Conservation (phyloP, 30 jellyfish, hydroid and myxozoan species). For the Calvadosia cruxmelitensis region DNA sequence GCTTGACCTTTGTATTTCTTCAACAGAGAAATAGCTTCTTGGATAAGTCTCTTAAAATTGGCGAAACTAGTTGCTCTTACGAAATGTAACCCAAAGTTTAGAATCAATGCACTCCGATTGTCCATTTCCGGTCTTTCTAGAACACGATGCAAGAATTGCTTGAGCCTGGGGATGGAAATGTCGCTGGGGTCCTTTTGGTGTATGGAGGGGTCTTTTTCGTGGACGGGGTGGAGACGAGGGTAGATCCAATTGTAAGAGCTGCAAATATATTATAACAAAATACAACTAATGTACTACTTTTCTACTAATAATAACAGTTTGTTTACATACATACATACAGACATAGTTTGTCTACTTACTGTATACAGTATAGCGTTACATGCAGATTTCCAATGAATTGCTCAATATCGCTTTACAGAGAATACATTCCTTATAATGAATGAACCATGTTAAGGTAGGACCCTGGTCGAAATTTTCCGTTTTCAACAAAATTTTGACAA, state of each 20-base stretch:
- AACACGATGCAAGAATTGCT: conserved; percentile 8
- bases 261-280: conserved; percentile 1
- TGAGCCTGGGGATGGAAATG: conserved; percentile 38
- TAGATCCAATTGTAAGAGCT: conserved; percentile 88
- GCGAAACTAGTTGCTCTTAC: conserved; percentile 74
- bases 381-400: too few relatives aligned
- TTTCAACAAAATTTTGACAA: too few relatives aligned
- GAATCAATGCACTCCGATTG: conserved; percentile 40
- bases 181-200: conserved; percentile 56
- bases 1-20: conserved; percentile 29
- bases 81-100: conserved; percentile 74
- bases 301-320: background rate
- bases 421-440: too few relatives aligned
- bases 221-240: conserved; percentile 64
- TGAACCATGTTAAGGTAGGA: too few relatives aligned
- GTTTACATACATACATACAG: background rate
- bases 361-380: too few relatives aligned
- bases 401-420: too few relatives aligned
- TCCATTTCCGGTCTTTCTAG: conserved; percentile 21
- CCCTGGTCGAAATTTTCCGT: too few relatives aligned
- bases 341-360: background rate
- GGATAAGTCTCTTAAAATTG: conserved; percentile 29
- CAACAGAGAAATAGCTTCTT: conserved; percentile 20
- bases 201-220: conserved; percentile 54
- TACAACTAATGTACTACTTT: too few relatives aligned